Evolutionary conservation across 1,140 invertebrate species (phyloP), one percentile per base, ranked within the genome.

Genomic region (Drosophila ficusphila): DNA sequence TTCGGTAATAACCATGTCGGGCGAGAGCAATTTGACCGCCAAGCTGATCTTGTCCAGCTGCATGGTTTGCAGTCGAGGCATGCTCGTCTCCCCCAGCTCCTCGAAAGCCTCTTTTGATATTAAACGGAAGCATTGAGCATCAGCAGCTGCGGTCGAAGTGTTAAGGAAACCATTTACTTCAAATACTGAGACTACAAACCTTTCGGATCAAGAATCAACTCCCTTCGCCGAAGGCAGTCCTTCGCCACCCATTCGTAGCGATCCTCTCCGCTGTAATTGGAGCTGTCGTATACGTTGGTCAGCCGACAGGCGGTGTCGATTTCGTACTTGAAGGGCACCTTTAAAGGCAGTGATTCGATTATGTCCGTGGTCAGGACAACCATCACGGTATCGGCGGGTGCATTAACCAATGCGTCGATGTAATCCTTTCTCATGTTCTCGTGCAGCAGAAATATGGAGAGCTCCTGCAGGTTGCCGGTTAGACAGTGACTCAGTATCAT

Each of bases 31-130:
- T 21, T 91, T 91, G 0, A 76, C 76, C 12, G 41, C 44, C 39
- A 91, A 42, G 25, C 90, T 90, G 11, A 91, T 56, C 14, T 77
- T 75, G 57, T 91, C 90, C 46, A 91, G 38, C 5, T 57, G 74
- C 53, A 86, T 89, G 8, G 42, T 76, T 21, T 78, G 48, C 7
- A 91, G 33, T 8, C 27, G 53, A 0, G 79, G 76, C 3, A 6
- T 12, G 3, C 48, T 74, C 0, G 27, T 60, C 5, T 64, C 53
- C 0, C 46, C 18, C 0, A 90, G 21, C 21, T 25, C 46, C 0
- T 75, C 23, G 11, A 44, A 89, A 0, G 41, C 23, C 5, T 52
- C 51, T 4, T 54, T 52, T 3, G 74, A 51, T 11, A 90, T 61
- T 29, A 91, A 46, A 2, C 82, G 79, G 44, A 91, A 91, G 19